Percentiles rank a stretch among this genome's conserved stretches.
Evolutionary conservation across 2,888 invertebrate genomes (phyloP).

Genomic region (Harmothoe impar): DNA sequence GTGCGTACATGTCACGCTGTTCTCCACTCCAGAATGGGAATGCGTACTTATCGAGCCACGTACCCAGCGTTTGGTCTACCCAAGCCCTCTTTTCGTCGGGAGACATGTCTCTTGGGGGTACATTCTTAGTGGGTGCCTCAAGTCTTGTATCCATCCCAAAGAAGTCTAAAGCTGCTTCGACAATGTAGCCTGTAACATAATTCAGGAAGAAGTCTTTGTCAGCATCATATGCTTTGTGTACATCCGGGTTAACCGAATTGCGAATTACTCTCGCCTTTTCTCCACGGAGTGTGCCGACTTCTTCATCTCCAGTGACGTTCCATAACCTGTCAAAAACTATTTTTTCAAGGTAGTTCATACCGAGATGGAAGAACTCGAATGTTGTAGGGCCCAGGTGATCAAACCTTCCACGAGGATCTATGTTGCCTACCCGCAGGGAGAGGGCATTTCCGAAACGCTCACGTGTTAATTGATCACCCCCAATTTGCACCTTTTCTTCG

Average conservation of each 20-base stretch:
- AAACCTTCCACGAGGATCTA: background rate
- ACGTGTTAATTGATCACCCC: constrained; percentile 33
- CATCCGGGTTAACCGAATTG: constrained; percentile 40
- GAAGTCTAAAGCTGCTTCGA: constrained; percentile 45
- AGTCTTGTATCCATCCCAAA: constrained; percentile 37
- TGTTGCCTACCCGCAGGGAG: background rate
- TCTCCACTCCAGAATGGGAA: constrained; percentile 57
- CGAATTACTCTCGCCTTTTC: constrained; percentile 27
- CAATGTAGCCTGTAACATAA: background rate
- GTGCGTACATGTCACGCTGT: too few relatives aligned
- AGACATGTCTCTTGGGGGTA: background rate
- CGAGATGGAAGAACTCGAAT: constrained; percentile 43
- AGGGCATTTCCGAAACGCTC: background rate
- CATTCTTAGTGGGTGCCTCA: background rate
- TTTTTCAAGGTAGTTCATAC: constrained; percentile 28
- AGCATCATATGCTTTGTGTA: background rate
- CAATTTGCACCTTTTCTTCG: background rate
- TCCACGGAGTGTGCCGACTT: background rate
- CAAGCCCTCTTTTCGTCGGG: background rate
- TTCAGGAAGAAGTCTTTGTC: background rate
- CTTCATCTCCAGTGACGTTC: background rate
- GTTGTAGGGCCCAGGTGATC: constrained; percentile 19
- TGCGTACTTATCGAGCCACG: background rate
- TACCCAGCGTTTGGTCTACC: constrained; percentile 22
- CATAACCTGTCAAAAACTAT: background rate